Base-by-base conservation (phyloP, 2,113 vertebrate species). In the Psilopsiagon aymara region DNA sequence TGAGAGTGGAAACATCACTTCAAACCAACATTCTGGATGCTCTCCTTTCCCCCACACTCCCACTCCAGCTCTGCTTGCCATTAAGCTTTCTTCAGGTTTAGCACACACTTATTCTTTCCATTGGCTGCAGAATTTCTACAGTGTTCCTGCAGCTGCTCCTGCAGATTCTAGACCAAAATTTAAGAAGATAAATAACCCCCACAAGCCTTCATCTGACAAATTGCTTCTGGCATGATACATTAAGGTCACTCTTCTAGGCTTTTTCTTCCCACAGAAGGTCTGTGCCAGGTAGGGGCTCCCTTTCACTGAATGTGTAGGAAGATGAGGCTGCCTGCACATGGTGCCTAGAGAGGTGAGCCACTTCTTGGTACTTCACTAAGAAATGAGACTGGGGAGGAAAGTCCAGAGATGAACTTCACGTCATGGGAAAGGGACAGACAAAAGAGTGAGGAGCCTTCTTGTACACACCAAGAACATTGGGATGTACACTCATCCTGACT, bases 41-140 rank as follows among this genome's bases (percentile, higher is more conserved):
- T 82, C 81, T 96, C 51, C 59, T 96, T 96, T 94, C 82, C 90
- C 87, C 90, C 82, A 96, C 88, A 94, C 96, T 95, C 95, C 94
- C 83, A 96, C 96, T 92, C 57, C 92, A 94, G 51, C 80, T 91
- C 53, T 92, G 29, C 66, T 91, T 97, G 88, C 88, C 64, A 82
- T 86, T 93, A 82, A 92, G 47, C 15, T 94, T 84, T 87, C 95
- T 95, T 82, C 63, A 91, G 31, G 79, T 79, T 92, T 79, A 91
- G 77, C 66, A 92, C 49, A 92, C 17, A 28, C 37, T 96, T 93
- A 39, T 76, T 94, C 67, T 94, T 93, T 88, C 95, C 83, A 80
- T 4, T 86, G 68, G 24, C 46, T 83, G n/a, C 43, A 89, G 76
- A 94, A 86, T 82, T 96, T 95, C 79, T 94, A 28, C 60, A 75